Base-by-base conservation (phyloP, 1,140 invertebrate species). In the Drosophila albomicans region DNA sequence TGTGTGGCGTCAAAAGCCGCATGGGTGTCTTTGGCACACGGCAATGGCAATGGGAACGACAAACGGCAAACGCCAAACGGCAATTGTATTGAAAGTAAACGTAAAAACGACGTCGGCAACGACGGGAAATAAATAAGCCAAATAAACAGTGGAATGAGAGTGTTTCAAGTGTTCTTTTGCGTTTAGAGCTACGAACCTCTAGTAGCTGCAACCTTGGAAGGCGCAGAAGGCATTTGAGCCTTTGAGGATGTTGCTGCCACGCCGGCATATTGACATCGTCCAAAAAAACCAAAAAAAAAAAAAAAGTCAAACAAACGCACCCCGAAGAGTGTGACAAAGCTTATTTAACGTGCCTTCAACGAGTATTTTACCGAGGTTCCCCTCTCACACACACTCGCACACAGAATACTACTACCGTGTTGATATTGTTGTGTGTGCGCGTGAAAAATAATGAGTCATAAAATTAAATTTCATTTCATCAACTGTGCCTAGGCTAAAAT, bases 401-500 rank as follows among this genome's bases (percentile, higher is more conserved):
- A 45, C 28, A 13, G 35, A 41, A 32, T 10, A 32, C 30, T 32
- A 32, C 20, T 25, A 25, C 20, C 41, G 41, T 15, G 38, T 41
- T 45, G 41, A 45, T 25, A 1, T 45, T 35, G 45, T 58, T 64
- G 35, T 30, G 59, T 70, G 49, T 69, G 64, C 63, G 76, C 77
- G 81, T 72, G 71, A 63, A 48, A 78, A 68, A 87, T 87, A 87
- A 87, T 82, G 82, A 87, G 79, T 87, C 82, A 82, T 87, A 87
- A 87, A 82, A 84, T 84, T 84, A 84, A 80, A 80, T 84, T 84
- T 80, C 74, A 80, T 72, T 79, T 65, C 32, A 28, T 56, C 66
- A 51, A 54, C 10, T 57, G 62, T 63, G 46, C 16, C 67, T 8
- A 51, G 16, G 15, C 38, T 43, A 25, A 45, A 48, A 43, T 77